Percentiles rank a stretch among this genome's conserved stretches.
These are phyloP conservation scores for Troides oblongomaculatus DNA, from an alignment of 2,888 invertebrate genomes.

Conservation along the genomic window DNA sequence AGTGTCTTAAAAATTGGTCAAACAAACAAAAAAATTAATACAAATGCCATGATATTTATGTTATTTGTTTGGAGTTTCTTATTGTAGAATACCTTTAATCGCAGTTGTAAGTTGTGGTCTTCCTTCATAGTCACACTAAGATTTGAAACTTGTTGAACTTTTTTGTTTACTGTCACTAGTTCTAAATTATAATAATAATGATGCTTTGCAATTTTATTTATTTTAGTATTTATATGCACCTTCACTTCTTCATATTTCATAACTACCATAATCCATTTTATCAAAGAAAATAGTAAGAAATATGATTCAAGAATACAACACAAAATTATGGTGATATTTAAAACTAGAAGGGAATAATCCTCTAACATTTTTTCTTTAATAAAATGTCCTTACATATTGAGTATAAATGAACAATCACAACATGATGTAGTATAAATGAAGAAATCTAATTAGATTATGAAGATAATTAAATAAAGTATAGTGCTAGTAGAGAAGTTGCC, in stretches of 20 bases:
- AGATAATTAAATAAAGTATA: constrained; percentile 27
- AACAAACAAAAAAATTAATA: too few species aligned
- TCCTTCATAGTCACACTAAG: constrained; percentile 48
- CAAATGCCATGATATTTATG: too few species aligned
- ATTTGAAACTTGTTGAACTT: constrained; percentile 43
- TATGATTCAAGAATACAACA: constrained; percentile 53
- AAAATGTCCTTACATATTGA: constrained; percentile 14
- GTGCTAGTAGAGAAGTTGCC: constrained; percentile 11
- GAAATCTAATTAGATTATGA: constrained; percentile 17
- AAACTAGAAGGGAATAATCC: constrained; percentile 37
- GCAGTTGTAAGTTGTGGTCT: constrained; percentile 31
- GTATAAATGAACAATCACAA: constrained; percentile 20
- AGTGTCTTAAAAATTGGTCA: too few species aligned
- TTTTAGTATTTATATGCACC: constrained; percentile 17
- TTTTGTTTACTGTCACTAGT: constrained; percentile 43
- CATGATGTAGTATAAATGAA: constrained; percentile 15
- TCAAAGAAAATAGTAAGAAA: constrained; percentile 48
- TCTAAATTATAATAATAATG: constrained; percentile 49
- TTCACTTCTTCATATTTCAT: constrained; percentile 46
- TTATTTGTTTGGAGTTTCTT: neutral
- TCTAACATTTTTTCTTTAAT: constrained; percentile 37
- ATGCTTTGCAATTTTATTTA: constrained; percentile 30
- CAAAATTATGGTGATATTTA: constrained; percentile 47
- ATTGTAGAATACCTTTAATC: constrained; percentile 44
- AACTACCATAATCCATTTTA: constrained; percentile 54